phyloP scores from a whole-genome alignment of 2,888 invertebrate species.

The Sesamia inferens region DNA sequence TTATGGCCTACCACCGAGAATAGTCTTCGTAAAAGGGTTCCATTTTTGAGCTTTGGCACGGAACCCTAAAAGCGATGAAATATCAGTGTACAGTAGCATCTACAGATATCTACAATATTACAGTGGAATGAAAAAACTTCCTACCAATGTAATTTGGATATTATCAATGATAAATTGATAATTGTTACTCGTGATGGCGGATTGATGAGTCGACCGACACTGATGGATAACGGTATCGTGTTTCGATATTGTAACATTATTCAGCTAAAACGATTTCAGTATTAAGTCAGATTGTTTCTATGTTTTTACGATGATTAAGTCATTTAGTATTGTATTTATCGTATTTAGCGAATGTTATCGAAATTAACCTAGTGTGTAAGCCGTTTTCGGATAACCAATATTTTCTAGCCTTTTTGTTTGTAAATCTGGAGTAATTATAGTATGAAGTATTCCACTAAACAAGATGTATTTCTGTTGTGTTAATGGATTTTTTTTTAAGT shows the following conservation, averaged over 20 bases:
- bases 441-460: background rate
- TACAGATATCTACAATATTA: background rate
- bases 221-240: constrained; percentile 38
- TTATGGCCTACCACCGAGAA: too few species aligned
- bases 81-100: background rate
- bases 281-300: background rate
- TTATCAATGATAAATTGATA: constrained; percentile 29
- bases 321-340: background rate
- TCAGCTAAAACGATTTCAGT: background rate
- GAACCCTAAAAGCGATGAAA: background rate
- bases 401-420: background rate
- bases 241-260: constrained; percentile 14
- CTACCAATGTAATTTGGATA: background rate
- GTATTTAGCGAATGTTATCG: background rate
- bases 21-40: too few species aligned
- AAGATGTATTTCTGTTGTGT: background rate
- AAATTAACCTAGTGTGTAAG: background rate
- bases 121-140: background rate
- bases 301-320: background rate
- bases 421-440: background rate
- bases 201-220: constrained; percentile 30
- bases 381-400: background rate
- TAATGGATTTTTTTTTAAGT: background rate
- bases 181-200: constrained; percentile 30
- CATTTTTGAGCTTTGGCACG: too few species aligned